Conservation (phyloP, 2,797 vertebrate species). For the Sparidentex hasta region DNA sequence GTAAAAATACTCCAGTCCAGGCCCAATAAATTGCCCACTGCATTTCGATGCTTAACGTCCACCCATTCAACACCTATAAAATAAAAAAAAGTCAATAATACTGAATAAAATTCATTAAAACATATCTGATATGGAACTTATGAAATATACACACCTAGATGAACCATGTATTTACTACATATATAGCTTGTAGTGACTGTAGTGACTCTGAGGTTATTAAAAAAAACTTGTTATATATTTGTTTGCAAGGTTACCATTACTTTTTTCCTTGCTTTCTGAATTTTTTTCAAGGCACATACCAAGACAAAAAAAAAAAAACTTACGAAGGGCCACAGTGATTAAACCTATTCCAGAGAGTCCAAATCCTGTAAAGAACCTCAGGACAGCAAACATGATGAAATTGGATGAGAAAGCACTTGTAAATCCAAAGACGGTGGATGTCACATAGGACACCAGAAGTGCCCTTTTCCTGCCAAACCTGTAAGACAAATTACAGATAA, state of each 20-base stretch:
- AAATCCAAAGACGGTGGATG: slow-evolving; percentile 63
- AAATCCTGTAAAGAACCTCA: slow-evolving; percentile 82
- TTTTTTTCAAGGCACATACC: background rate
- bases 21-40: slow-evolving; percentile 67
- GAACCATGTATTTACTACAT: background rate
- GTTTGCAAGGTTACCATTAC: background rate
- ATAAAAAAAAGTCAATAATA: background rate
- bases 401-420: slow-evolving; percentile 74
- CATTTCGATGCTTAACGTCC: slow-evolving; percentile 67
- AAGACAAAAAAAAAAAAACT: slow-evolving; percentile 53
- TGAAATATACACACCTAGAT: too few species aligned
- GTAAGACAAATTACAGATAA: slow-evolving; percentile 5
- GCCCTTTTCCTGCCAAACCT: slow-evolving; percentile 80
- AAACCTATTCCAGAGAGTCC: slow-evolving; percentile 79
- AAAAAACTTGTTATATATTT: background rate
- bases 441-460: slow-evolving; percentile 76
- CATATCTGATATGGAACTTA: background rate
- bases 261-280: background rate
- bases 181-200: background rate
- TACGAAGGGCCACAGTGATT: slow-evolving; percentile 74
- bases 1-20: slow-evolving; percentile 72
- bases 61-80: slow-evolving; percentile 80
- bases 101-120: background rate
- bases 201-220: too few species aligned
- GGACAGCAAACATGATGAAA: slow-evolving; percentile 73